Percentiles rank a stretch among this genome's conserved stretches.
Conservation (phyloP, 2,888 invertebrate species). For the Drepanosiphum platanoidis region DNA sequence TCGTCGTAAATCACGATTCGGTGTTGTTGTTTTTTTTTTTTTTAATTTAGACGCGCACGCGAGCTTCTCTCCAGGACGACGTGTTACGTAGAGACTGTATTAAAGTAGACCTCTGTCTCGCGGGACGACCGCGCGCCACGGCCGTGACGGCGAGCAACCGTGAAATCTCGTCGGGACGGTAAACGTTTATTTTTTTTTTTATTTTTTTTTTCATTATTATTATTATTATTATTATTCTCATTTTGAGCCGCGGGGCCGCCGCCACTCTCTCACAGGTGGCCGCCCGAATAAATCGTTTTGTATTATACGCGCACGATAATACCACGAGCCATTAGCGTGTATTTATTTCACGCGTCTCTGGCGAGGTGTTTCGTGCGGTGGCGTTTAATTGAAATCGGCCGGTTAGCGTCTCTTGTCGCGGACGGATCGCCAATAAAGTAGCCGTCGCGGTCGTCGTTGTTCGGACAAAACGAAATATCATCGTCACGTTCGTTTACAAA, state of each 20-base stretch:
- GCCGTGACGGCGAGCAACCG: not conserved
- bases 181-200: too few relatives aligned
- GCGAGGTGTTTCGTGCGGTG: conserved; percentile 38
- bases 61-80: too few relatives aligned
- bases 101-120: not conserved
- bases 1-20: not conserved
- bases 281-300: conserved; percentile 43
- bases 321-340: not conserved
- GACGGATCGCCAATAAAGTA: conserved; percentile 7
- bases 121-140: not conserved
- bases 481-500: not conserved
- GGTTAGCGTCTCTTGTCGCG: conserved; percentile 4
- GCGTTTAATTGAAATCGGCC: conserved; percentile 57
- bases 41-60: not conserved
- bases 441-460: not conserved
- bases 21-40: not conserved
- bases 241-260: conserved; percentile 43
- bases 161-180: not conserved
- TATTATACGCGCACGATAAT: conserved; percentile 11
- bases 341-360: conserved; percentile 54
- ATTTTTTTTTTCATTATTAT: too few relatives aligned
- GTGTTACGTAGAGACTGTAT: too few relatives aligned
- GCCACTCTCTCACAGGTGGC: conserved; percentile 24
- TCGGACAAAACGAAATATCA: too few relatives aligned
- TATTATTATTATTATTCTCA: too few relatives aligned